Evolutionary conservation across 2,113 vertebrate genomes (phyloP).

Genomic region (Lepisosteus osseus): DNA sequence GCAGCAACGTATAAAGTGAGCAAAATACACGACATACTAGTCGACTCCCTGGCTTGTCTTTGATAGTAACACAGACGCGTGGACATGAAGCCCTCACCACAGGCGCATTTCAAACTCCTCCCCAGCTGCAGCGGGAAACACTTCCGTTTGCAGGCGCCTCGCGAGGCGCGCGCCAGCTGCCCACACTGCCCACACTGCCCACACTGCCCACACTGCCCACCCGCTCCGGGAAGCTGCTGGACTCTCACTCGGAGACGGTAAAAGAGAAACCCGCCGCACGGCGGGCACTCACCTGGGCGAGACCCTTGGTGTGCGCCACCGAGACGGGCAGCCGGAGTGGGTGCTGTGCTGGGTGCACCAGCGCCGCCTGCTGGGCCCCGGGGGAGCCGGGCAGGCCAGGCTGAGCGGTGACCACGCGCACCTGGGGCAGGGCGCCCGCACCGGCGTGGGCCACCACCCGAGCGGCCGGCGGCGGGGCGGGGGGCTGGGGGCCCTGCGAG

Average conservation of each 20-base stretch:
- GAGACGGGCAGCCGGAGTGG: slow-evolving; percentile 85
- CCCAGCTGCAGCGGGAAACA: not conserved
- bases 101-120: not conserved
- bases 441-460: slow-evolving; percentile 76
- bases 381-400: slow-evolving; percentile 62
- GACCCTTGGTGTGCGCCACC: slow-evolving; percentile 73
- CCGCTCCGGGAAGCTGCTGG: too few relatives aligned
- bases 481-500: slow-evolving; percentile 60
- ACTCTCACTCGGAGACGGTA: too few relatives aligned
- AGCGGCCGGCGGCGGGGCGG: slow-evolving; percentile 62
- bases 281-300: slow-evolving; percentile 76
- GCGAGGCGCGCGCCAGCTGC: too few relatives aligned
- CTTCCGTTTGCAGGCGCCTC: not conserved
- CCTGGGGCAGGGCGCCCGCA: slow-evolving; percentile 78
- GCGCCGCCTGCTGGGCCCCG: slow-evolving; percentile 65
- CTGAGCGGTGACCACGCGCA: slow-evolving; percentile 83
- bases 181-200: too few relatives aligned
- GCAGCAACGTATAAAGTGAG: too few relatives aligned
- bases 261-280: not conserved
- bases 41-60: too few relatives aligned
- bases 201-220: too few relatives aligned
- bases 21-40: too few relatives aligned
- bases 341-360: slow-evolving; percentile 72
- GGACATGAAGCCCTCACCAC: not conserved
- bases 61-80: not conserved